Percentiles rank a stretch among this genome's conserved stretches.
Conservation (phyloP, 2,113 vertebrate genomes). For the Cottus gobio region DNA sequence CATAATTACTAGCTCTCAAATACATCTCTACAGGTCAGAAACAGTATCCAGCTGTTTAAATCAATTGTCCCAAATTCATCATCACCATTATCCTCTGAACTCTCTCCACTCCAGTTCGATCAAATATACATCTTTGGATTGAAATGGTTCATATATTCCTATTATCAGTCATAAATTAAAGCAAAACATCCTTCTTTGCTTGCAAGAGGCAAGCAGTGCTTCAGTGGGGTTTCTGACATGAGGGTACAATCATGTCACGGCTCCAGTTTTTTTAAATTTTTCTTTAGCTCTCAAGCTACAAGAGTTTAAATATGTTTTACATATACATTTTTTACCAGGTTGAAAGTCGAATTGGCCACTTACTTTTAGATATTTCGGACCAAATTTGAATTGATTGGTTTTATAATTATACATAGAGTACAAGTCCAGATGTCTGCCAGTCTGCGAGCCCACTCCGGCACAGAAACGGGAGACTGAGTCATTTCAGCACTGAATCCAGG, state of each 20-base stretch:
- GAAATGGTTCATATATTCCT: no score
- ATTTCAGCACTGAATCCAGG: slow-evolving; percentile 33
- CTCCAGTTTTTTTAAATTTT: neutral
- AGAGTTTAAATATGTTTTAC: neutral
- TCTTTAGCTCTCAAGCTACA: neutral
- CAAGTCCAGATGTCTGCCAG: slow-evolving; percentile 24
- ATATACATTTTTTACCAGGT: neutral
- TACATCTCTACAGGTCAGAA: neutral
- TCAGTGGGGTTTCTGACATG: neutral
- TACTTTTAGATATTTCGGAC: neutral
- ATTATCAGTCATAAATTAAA: no score
- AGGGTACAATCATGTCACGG: neutral
- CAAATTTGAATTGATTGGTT: slow-evolving; percentile 16
- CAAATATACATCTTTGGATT: no score
- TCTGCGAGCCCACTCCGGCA: slow-evolving; percentile 15
- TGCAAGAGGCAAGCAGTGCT: neutral
- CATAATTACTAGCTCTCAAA: neutral
- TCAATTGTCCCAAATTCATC: neutral
- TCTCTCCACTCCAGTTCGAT: no score
- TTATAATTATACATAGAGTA: slow-evolving; percentile 21
- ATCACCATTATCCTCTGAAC: no score
- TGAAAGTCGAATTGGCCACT: neutral
- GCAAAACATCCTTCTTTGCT: neutral
- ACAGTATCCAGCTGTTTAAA: neutral
- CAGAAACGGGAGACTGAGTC: slow-evolving; percentile 22